A percentile compares a stretch with the other conserved stretches of the same genome.
Evolutionary conservation across 1,140 invertebrate species (phyloP).

Genomic region (Leptinotarsa undecemlineata): DNA sequence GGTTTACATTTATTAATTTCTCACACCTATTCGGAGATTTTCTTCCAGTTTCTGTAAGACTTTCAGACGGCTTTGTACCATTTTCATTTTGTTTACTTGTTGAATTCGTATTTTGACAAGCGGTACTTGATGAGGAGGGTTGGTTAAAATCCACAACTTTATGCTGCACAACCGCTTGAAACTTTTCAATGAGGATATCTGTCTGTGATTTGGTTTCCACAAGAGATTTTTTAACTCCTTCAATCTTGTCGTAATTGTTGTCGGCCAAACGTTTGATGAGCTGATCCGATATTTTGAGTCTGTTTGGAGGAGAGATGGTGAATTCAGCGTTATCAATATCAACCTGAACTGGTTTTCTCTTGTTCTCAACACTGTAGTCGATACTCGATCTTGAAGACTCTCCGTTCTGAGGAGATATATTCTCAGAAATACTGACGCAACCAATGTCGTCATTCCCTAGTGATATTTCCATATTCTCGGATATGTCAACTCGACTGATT

Average conservation of each 20-base stretch:
- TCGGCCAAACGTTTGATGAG: conserved; percentile 43
- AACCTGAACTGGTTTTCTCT: conserved; percentile 42
- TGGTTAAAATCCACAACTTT: conserved; percentile 4
- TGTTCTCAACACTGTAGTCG: conserved; percentile 35
- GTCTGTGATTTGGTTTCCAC: conserved; percentile 18
- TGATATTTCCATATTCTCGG: conserved; percentile 44
- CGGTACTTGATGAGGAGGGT: background rate
- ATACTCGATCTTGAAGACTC: conserved; percentile 31
- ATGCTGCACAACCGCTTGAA: background rate
- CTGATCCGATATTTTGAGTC: conserved; percentile 44
- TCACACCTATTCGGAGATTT: too few relatives aligned
- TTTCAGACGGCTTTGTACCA: background rate
- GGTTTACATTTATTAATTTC: too few relatives aligned
- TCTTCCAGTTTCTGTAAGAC: too few relatives aligned
- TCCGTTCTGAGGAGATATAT: conserved; percentile 32
- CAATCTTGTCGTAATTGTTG: conserved; percentile 18
- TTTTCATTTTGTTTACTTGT: background rate
- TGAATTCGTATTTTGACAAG: too few relatives aligned
- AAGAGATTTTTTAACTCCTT: conserved; percentile 11
- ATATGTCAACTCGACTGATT: conserved; percentile 40
- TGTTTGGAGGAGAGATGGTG: conserved; percentile 41
- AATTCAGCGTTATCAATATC: conserved; percentile 41
- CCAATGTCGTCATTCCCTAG: conserved; percentile 36
- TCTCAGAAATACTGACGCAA: conserved; percentile 31
- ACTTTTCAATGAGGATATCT: conserved; percentile 8